These are phyloP conservation scores for Ceyx melanurus DNA, from an alignment of 2,113 vertebrate species.

Conservation along the genomic window DNA sequence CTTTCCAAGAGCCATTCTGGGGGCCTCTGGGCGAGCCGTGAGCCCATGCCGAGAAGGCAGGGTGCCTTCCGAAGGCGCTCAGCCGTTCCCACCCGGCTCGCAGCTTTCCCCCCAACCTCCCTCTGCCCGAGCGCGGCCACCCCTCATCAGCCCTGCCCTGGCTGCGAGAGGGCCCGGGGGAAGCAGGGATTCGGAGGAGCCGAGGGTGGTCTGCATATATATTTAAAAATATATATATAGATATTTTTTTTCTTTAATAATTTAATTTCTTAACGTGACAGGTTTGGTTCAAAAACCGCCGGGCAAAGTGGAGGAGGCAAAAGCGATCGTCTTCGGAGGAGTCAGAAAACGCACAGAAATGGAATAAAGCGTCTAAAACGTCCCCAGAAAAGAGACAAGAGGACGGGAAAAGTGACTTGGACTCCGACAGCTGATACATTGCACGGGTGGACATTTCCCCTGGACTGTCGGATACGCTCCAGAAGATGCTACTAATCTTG, in stretches of 20 bases:
- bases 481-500: conserved; percentile 78
- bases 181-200: not conserved
- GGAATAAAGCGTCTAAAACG: conserved; percentile 87
- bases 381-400: conserved; percentile 86
- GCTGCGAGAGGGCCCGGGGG: not conserved
- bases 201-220: accelerated
- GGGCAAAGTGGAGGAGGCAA: conserved; percentile 97
- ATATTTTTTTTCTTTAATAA: not conserved
- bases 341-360: conserved; percentile 93
- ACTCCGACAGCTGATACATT: conserved; percentile 93
- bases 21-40: not conserved
- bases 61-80: no score
- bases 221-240: no score
- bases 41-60: not conserved
- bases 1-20: not conserved
- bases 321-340: conserved; percentile 96
- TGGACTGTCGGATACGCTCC: conserved; percentile 62
- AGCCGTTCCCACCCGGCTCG: not conserved
- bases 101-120: not conserved
- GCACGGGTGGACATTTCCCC: not conserved
- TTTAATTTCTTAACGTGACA: conserved; percentile 43
- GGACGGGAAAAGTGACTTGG: conserved; percentile 89
- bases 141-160: not conserved
- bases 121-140: not conserved
- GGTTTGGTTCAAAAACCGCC: conserved; percentile 99